Percentiles rank a stretch among this genome's conserved stretches.
Evolutionary conservation across 2,797 vertebrate genomes (phyloP).

Genomic region (Gambelia wislizenii): DNA sequence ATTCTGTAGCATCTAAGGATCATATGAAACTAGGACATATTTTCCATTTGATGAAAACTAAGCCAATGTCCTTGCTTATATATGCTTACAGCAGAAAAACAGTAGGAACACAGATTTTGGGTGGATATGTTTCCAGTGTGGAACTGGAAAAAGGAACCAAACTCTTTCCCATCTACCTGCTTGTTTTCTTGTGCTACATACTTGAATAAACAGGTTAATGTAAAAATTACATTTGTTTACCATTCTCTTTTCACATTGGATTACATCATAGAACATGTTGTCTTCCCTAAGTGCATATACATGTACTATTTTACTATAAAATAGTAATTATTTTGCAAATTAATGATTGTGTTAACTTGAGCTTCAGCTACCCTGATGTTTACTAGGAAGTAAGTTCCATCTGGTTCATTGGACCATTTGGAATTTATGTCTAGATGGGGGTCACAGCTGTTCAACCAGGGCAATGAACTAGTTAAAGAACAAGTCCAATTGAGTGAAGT

Average conservation of each 20-base stretch:
- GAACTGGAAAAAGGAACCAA: neutral
- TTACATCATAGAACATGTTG: neutral
- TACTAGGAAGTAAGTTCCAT: neutral
- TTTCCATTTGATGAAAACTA: neutral
- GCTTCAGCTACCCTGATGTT: neutral
- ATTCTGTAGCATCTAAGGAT: neutral
- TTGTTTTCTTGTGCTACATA: neutral
- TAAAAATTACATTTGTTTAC: neutral
- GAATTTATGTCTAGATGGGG: neutral
- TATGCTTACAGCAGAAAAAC: neutral
- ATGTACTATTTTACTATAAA: neutral
- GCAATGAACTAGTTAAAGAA: neutral
- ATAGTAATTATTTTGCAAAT: neutral
- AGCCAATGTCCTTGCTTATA: neutral
- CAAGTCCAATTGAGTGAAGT: neutral
- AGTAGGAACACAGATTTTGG: neutral
- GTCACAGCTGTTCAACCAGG: neutral
- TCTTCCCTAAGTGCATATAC: neutral
- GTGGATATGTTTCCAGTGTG: neutral
- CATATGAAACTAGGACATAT: neutral
- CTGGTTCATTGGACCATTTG: neutral
- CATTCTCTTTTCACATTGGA: no score
- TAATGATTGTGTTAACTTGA: no score
- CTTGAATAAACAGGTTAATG: neutral
- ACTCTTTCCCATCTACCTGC: neutral